Evolutionary conservation across 1,140 invertebrate species (phyloP), one percentile per base, ranked within the genome.

Genomic region (Lerema accius): DNA sequence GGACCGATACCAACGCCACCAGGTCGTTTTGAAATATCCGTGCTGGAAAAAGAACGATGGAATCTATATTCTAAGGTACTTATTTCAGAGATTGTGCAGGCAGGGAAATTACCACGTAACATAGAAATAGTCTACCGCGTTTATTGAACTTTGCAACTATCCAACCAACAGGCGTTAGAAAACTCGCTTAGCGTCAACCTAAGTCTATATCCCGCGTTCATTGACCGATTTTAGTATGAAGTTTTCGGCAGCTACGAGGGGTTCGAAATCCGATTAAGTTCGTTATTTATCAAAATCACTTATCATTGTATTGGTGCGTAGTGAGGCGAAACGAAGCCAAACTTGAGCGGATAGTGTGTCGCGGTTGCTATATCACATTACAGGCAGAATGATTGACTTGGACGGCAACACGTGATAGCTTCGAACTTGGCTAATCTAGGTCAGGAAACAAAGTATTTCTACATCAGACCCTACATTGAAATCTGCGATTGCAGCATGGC

Each of bases 1-100:
- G 92, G 92, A 0, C 93, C 94, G 0, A 82, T 72, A 0, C 94
- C 93, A 3, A 94, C 91, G 45, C 91, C 92, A 32, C 89, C 90
- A 0, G 23, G 59, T 0, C 67, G 35, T 1, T 60, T 55, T 2
- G 69, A 49, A 9, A 46, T 49, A 23, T 70, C 63, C 6, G 74
- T 77, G 2, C 82, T 86, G 69, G 28, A 78, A n/a, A n/a, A n/a
- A n/a, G n/a, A n/a, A n/a, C n/a, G n/a, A n/a, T n/a, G n/a, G n/a
- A n/a, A n/a, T n/a, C n/a, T n/a, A n/a, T n/a, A n/a, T n/a, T n/a
- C n/a, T n/a, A n/a, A n/a, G n/a, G n/a, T n/a, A n/a, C n/a, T n/a
- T n/a, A n/a, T n/a, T n/a, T n/a, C n/a, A n/a, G n/a, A n/a, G n/a
- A n/a, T n/a, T n/a, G n/a, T n/a, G n/a, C n/a, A n/a, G n/a, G n/a